These are phyloP conservation scores for Lasaia peninsularis DNA, from an alignment of 1,140 invertebrate genomes.

Conservation along the genomic window DNA sequence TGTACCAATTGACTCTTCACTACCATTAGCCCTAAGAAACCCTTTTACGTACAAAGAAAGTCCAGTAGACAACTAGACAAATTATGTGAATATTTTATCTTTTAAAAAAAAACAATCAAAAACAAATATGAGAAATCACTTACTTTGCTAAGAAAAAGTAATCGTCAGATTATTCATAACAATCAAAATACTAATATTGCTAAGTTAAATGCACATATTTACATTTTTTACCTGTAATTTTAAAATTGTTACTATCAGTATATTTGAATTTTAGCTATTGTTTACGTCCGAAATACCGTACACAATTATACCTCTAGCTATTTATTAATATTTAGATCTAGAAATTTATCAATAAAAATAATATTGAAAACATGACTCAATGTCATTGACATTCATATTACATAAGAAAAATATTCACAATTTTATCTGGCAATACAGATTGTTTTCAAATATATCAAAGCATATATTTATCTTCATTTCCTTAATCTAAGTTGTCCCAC, in stretches of 20 bases:
- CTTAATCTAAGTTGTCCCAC: constrained; percentile 70
- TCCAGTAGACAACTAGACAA: constrained; percentile 57
- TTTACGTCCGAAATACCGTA: constrained; percentile 47
- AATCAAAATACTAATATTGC: constrained; percentile 61
- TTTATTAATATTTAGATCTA: constrained; percentile 63
- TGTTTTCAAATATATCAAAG: constrained; percentile 65
- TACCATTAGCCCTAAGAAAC: constrained; percentile 55
- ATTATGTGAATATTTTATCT: constrained; percentile 57
- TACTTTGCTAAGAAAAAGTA: constrained; percentile 64
- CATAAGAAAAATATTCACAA: constrained; percentile 75
- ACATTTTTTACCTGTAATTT: constrained; percentile 54
- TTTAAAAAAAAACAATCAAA: constrained; percentile 63
- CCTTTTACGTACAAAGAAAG: constrained; percentile 71
- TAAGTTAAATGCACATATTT: constrained; percentile 73
- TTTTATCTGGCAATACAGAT: constrained; percentile 77
- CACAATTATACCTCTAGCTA: constrained; percentile 59
- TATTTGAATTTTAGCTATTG: constrained; percentile 51
- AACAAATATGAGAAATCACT: constrained; percentile 59
- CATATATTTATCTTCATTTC: constrained; percentile 48
- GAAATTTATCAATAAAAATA: constrained; percentile 66
- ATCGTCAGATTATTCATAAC: constrained; percentile 52
- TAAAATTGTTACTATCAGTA: constrained; percentile 49
- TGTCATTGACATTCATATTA: constrained; percentile 69
- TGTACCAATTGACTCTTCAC: constrained; percentile 57
- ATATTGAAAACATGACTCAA: constrained; percentile 66